Evolutionary conservation across 1,140 invertebrate genomes (phyloP).

Genomic region (Onthophagus taurus): DNA sequence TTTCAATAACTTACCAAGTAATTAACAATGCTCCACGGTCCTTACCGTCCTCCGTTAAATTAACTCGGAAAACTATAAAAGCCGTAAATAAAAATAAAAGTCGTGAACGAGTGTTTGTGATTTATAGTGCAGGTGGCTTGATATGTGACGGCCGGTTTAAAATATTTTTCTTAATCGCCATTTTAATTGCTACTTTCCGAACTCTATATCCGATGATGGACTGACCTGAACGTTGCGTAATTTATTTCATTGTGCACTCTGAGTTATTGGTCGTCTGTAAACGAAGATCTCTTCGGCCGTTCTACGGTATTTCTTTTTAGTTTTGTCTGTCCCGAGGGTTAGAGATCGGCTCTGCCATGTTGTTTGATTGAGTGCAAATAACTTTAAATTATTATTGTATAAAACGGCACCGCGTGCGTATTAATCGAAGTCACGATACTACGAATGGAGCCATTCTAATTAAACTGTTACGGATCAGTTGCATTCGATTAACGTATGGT

Average conservation of each 20-base stretch:
- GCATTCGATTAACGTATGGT: too few species aligned
- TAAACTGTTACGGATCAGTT: conserved; percentile 10
- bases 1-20: too few species aligned
- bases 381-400: conserved; percentile 7
- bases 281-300: neutral
- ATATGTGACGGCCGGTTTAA: conserved; percentile 10
- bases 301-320: conserved; percentile 2
- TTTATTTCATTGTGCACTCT: conserved; percentile 10
- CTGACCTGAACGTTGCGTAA: conserved; percentile 9
- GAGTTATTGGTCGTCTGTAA: neutral
- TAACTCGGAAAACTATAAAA: conserved; percentile 13
- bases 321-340: too few species aligned
- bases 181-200: conserved; percentile 16
- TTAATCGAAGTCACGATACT: neutral
- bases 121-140: conserved; percentile 16
- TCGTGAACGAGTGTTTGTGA: conserved; percentile 8
- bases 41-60: too few species aligned
- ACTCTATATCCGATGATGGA: conserved; percentile 9
- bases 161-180: conserved; percentile 15
- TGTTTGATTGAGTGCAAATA: conserved; percentile 6
- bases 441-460: conserved; percentile 6
- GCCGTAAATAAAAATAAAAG: conserved; percentile 14
- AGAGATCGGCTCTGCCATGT: too few species aligned
- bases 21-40: too few species aligned
- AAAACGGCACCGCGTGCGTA: neutral